Evolutionary conservation across 2,113 vertebrate genomes (phyloP).

Genomic region (Sorex fumeus): DNA sequence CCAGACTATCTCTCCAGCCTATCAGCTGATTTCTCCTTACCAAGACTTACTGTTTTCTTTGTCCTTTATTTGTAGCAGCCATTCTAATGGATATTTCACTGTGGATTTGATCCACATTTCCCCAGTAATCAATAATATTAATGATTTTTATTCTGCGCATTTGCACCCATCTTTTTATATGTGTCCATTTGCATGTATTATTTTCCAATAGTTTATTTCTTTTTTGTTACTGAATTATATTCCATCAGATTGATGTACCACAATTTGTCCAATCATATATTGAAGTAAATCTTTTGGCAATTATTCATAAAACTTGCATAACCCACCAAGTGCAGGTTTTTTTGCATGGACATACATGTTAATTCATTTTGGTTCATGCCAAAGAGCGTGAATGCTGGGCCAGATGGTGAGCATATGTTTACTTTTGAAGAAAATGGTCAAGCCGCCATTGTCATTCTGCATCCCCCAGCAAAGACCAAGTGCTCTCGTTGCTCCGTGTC

Average conservation of each 20-base stretch:
- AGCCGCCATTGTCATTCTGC: background rate
- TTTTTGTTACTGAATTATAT: constrained; percentile 2
- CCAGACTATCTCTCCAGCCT: background rate
- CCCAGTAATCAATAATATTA: background rate
- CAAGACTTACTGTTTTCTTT: constrained; percentile 29
- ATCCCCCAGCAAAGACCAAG: background rate
- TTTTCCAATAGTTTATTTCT: background rate
- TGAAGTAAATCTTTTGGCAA: constrained; percentile 6
- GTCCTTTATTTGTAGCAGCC: background rate
- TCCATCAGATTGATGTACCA: background rate
- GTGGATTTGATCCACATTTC: background rate
- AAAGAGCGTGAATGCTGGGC: background rate
- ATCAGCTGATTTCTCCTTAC: background rate
- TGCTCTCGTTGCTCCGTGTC: background rate
- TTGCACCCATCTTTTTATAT: background rate
- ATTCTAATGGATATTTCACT: background rate
- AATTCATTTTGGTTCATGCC: background rate
- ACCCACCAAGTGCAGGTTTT: background rate
- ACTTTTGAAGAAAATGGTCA: constrained; percentile 7
- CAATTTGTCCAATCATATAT: background rate
- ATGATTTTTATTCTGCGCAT: too few relatives aligned
- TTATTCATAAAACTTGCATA: background rate
- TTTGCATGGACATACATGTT: background rate
- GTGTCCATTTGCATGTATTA: background rate
- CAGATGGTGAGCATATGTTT: background rate